A percentile compares a stretch with the other conserved stretches of the same genome.
phyloP scores from a whole-genome alignment of 2,113 vertebrate species.

The Gallinago undulata region DNA sequence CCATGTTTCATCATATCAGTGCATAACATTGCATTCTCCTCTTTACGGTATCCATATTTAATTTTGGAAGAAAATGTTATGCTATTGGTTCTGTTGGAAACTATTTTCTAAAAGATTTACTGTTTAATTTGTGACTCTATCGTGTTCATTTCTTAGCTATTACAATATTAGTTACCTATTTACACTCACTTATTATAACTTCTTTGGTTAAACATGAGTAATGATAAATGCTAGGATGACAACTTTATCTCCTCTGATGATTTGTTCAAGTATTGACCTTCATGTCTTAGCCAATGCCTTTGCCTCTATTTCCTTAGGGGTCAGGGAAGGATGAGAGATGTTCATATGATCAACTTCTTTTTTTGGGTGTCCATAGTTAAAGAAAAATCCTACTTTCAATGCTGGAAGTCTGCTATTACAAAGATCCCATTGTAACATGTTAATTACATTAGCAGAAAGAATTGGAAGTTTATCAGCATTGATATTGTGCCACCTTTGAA shows the following conservation, averaged over 20 bases:
- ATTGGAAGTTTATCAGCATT: not conserved
- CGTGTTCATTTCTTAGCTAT: not conserved
- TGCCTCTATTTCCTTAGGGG: not conserved
- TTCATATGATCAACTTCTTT: not conserved
- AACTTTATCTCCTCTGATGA: not conserved
- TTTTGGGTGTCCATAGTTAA: not conserved
- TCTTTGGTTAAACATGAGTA: not conserved
- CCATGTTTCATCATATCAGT: not conserved
- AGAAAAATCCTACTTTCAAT: not conserved
- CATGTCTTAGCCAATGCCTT: not conserved
- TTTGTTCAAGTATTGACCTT: not conserved
- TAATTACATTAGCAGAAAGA: not conserved
- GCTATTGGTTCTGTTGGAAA: not conserved
- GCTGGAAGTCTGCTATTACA: not conserved
- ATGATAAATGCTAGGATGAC: not conserved
- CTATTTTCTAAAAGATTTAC: not conserved
- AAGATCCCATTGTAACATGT: not conserved
- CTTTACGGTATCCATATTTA: not conserved
- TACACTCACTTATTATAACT: not conserved
- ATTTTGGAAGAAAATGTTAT: not conserved
- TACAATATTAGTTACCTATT: not conserved
- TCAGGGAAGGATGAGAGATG: not conserved
- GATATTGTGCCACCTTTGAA: not conserved
- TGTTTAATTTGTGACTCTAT: not conserved
- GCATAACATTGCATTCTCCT: not conserved